Conservation (phyloP, 2,888 invertebrate genomes). For the Rhimphoctona megacephalus region DNA sequence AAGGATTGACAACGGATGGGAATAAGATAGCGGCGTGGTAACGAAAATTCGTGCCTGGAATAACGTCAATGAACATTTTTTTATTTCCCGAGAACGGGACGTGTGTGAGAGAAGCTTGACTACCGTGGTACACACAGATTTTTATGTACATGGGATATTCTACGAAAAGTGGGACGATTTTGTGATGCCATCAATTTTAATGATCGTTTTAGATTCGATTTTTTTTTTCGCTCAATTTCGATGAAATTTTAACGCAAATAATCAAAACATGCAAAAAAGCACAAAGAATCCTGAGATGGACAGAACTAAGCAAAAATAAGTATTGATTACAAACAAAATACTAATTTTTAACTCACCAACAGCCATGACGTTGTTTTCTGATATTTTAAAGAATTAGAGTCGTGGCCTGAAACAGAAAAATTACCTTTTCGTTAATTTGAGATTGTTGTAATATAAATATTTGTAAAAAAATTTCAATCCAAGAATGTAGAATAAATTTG, state of each 20-base stretch:
- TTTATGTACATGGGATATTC: slow-evolving; percentile 2
- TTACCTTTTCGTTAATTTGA: background rate
- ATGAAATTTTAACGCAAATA: background rate
- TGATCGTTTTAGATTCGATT: background rate
- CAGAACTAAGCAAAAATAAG: background rate
- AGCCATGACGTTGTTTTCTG: slow-evolving; percentile 44
- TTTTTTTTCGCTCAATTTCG: background rate
- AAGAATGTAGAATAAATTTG: background rate
- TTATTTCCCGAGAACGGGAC: slow-evolving; percentile 39
- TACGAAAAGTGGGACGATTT: slow-evolving; percentile 24
- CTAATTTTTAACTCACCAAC: slow-evolving; percentile 56
- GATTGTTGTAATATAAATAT: background rate
- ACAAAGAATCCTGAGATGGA: background rate
- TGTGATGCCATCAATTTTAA: background rate
- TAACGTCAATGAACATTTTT: slow-evolving; percentile 41
- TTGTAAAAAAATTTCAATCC: background rate
- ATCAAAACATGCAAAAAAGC: background rate
- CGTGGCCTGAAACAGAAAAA: slow-evolving; percentile 52
- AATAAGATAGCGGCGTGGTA: slow-evolving; percentile 63
- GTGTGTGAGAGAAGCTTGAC: slow-evolving; percentile 41
- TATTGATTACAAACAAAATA: background rate
- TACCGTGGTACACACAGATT: slow-evolving; percentile 51
- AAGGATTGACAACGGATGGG: slow-evolving; percentile 59
- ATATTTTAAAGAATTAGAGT: slow-evolving; percentile 19
- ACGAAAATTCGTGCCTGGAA: slow-evolving; percentile 65